Base-by-base conservation (phyloP, 2,888 invertebrate species). In the Neocrepidodera transversa region DNA sequence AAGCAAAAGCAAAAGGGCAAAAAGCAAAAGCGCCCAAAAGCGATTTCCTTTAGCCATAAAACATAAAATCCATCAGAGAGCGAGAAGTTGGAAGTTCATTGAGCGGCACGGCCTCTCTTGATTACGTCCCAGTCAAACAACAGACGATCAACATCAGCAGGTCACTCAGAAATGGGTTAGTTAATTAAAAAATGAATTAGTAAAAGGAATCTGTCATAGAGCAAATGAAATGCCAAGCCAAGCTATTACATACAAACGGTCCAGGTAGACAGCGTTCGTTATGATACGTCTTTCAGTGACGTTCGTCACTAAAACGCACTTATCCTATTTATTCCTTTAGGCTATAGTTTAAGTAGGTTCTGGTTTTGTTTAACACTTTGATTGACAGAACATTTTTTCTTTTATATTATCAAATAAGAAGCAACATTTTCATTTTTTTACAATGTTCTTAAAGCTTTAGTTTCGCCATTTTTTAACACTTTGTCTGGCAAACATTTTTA, bases 161-260 rank as follows among this genome's bases (percentile, higher is more conserved):
- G 63, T 63, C 65, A 61, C 63, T 65, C 65, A 68, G 68, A 71
- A 73, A 73, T 69, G 72, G 74, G 74, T 70, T 72, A 72, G 76
- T 78, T 78, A 78, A 78, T 78, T 78, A 78, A 78, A 78, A 78
- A 78, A 77, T 78, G 78, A 78, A 78, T 78, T 78, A 78, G 78
- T 78, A 76, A 76, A 73, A 77, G 76, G 76, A 76, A 78, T 77
- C 78, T 78, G 78, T 78, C 78, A 78, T 77, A 77, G 73, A 71
- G 73, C 73, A 78, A 78, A 78, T 77, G 78, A 77, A 78, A 76
- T 77, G 78, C 76, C 78, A 77, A 75, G 71, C 75, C n/a, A 69
- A 62, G 70, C 71, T 68, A 69, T 71, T 75, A 75, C 74, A 75
- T 74, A 74, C 72, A 73, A 70, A 65, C 66, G 51, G 67, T 58